Conservation (phyloP, 2,888 invertebrate species). For the Hartigia nigra region DNA sequence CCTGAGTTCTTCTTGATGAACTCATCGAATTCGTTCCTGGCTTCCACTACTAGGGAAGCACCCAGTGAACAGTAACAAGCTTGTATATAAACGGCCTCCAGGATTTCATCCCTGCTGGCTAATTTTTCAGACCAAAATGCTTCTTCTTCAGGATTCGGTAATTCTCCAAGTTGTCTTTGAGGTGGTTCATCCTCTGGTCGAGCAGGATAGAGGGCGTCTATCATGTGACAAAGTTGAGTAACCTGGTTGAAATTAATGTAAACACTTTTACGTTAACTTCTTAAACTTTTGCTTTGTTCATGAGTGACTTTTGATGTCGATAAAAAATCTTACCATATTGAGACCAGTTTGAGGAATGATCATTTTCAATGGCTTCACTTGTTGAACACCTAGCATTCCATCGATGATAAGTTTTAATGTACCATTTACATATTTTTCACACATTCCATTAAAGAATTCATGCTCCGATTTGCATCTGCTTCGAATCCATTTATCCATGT, state of each 20-base stretch:
- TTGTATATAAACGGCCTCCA: conserved; percentile 67
- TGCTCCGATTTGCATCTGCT: conserved; percentile 67
- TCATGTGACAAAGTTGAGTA: conserved; percentile 83
- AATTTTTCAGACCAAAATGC: conserved; percentile 76
- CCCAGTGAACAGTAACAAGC: conserved; percentile 89
- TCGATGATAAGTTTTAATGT: conserved; percentile 79
- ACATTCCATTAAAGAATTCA: conserved; percentile 69
- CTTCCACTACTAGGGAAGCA: conserved; percentile 78
- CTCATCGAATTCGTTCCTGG: conserved; percentile 79
- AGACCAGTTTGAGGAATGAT: conserved; percentile 87
- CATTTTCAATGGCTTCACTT: conserved; percentile 79
- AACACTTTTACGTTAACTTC: conserved; percentile 6
- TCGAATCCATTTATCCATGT: conserved; percentile 86
- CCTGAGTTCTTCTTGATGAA: conserved; percentile 82
- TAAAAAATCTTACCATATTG: conserved; percentile 78
- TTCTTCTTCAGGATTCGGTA: conserved; percentile 67
- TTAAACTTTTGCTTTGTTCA: not conserved
- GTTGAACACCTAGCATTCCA: conserved; percentile 79
- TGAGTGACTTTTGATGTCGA: conserved; percentile 6
- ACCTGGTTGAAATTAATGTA: conserved; percentile 69
- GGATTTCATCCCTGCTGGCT: conserved; percentile 37
- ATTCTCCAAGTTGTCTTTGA: conserved; percentile 26
- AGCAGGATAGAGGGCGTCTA: conserved; percentile 76
- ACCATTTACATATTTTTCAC: conserved; percentile 80
- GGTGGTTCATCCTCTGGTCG: conserved; percentile 26